Evolutionary conservation across 1,140 invertebrate species (phyloP).

Genomic region (Cyphomyrmex costatus): DNA sequence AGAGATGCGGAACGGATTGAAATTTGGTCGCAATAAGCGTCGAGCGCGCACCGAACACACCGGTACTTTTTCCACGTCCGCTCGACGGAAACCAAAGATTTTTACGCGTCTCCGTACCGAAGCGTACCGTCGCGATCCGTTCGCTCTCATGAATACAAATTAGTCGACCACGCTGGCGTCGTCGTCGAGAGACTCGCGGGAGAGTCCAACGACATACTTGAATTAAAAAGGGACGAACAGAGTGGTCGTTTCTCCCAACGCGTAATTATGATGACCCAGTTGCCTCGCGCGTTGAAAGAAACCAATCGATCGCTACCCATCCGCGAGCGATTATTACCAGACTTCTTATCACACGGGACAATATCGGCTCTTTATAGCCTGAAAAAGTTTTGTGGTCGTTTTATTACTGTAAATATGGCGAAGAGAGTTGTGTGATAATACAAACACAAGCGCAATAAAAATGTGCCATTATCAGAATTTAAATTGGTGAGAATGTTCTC

Average conservation of each 20-base stretch:
- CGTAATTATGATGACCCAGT: constrained; percentile 66
- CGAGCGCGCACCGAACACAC: constrained; percentile 11
- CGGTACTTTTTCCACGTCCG: constrained; percentile 45
- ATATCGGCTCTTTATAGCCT: background rate
- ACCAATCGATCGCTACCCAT: constrained; percentile 61
- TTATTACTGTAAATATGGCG: background rate
- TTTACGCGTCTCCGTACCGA: constrained; percentile 56
- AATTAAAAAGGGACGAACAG: constrained; percentile 61
- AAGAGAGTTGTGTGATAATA: background rate
- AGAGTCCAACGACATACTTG: constrained; percentile 31
- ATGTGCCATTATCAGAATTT: background rate
- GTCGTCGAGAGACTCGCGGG: constrained; percentile 27
- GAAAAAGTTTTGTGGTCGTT: background rate
- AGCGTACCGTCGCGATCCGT: constrained; percentile 30
- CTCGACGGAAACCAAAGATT: constrained; percentile 44
- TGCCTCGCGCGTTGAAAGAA: constrained; percentile 51
- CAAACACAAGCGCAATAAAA: background rate
- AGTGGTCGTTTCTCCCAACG: constrained; percentile 48
- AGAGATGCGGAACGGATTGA: constrained; percentile 42
- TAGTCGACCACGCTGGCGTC: constrained; percentile 34
- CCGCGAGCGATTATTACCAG: constrained; percentile 27
- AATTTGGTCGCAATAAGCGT: constrained; percentile 60
- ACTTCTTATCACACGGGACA: constrained; percentile 52
- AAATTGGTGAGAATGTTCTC: background rate
- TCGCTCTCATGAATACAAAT: constrained; percentile 69